phyloP scores from a whole-genome alignment of 2,113 vertebrate genomes.

The Ursus arctos region DNA sequence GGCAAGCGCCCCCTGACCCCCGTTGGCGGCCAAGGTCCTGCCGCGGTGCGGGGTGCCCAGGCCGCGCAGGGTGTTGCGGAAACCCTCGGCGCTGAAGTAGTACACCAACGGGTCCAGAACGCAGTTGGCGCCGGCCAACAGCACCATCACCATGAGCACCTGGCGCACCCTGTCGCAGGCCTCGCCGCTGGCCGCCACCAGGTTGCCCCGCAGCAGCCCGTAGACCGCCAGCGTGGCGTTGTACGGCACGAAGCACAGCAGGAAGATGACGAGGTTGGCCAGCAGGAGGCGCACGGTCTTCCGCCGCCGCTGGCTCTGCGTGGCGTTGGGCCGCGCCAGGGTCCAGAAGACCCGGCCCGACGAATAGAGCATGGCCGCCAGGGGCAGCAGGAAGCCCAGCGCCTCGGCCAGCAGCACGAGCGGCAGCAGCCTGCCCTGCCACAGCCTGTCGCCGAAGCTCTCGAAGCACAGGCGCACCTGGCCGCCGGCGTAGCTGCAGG shows the following conservation, averaged over 20 bases:
- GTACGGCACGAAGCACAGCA: conserved; percentile 91
- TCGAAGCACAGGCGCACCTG: conserved; percentile 87
- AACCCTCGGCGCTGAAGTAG: conserved; percentile 91
- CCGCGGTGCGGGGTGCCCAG: conserved; percentile 44
- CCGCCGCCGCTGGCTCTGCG: conserved; percentile 75
- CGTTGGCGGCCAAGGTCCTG: conserved; percentile 71
- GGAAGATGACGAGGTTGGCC: conserved; percentile 90
- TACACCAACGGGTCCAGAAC: conserved; percentile 90
- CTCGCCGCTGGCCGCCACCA: conserved; percentile 70
- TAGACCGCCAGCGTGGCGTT: conserved; percentile 88
- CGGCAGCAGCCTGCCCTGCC: conserved; percentile 86
- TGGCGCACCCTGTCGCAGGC: conserved; percentile 74
- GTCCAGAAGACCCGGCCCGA: conserved; percentile 86
- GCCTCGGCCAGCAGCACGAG: conserved; percentile 88
- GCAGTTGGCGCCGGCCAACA: conserved; percentile 90
- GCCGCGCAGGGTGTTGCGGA: conserved; percentile 87
- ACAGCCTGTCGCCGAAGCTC: conserved; percentile 86
- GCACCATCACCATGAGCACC: conserved; percentile 84
- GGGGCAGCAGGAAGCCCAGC: conserved; percentile 89
- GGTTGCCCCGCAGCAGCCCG: conserved; percentile 84
- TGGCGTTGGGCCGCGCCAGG: conserved; percentile 80
- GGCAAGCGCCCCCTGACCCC: background rate
- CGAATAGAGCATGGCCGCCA: conserved; percentile 85
- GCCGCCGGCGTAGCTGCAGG: conserved; percentile 58
- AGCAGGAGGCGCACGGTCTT: conserved; percentile 88